These are phyloP conservation scores for Corythornis madagascariensis DNA, from an alignment of 2,113 vertebrate genomes.

Conservation along the genomic window DNA sequence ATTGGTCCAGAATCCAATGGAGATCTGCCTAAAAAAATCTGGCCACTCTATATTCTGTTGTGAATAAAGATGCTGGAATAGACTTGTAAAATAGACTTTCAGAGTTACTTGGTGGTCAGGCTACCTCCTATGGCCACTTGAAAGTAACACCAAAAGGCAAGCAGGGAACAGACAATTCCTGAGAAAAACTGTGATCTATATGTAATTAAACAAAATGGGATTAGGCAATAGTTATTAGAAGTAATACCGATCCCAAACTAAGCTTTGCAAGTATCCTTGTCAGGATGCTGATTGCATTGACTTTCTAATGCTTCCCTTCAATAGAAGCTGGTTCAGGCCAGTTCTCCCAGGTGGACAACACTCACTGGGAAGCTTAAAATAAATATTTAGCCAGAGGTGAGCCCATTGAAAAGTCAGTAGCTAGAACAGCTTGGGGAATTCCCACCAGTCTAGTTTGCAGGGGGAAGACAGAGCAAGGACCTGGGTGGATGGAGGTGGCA, in stretches of 20 bases:
- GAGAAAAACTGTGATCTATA: neutral
- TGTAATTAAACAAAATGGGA: neutral
- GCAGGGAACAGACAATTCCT: neutral
- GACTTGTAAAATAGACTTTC: neutral
- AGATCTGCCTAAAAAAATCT: neutral
- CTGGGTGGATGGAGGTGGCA: neutral
- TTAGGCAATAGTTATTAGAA: neutral
- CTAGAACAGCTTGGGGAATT: neutral
- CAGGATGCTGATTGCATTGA: neutral
- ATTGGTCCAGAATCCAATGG: neutral
- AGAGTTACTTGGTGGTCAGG: neutral
- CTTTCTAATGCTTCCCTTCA: neutral
- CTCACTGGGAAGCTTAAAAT: neutral
- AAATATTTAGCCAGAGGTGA: neutral
- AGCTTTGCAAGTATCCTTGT: neutral
- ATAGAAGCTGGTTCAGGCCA: neutral
- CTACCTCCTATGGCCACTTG: neutral
- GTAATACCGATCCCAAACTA: neutral
- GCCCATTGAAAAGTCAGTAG: neutral
- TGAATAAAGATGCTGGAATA: neutral
- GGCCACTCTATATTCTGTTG: neutral
- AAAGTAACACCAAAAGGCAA: neutral
- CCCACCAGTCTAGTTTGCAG: neutral
- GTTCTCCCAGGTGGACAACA: neutral
- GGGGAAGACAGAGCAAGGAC: neutral